phyloP scores from a whole-genome alignment of 2,888 invertebrate genomes.

The Cantharis nigra region DNA sequence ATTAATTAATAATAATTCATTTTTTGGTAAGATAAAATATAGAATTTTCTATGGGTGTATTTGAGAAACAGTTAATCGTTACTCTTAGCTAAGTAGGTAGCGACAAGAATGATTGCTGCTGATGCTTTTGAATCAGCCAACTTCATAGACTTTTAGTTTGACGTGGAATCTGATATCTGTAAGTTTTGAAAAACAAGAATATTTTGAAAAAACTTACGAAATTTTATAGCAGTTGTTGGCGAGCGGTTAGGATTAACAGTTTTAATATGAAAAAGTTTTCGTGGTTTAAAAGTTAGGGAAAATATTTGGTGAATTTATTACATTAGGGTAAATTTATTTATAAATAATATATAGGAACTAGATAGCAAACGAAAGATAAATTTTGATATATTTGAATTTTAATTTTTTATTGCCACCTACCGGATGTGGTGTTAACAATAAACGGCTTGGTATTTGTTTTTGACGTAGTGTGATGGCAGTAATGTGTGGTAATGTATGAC shows the following conservation, averaged over 20 bases:
- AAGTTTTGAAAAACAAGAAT: no score
- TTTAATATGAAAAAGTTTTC: not conserved
- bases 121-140: no score
- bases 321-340: not conserved
- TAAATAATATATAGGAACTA: not conserved
- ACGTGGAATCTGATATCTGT: no score
- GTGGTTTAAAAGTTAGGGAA: not conserved
- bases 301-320: not conserved
- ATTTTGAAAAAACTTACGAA: no score
- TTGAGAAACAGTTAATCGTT: no score
- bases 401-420: not conserved
- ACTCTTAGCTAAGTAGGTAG: no score
- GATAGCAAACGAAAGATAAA: not conserved
- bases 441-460: constrained; percentile 9
- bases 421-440: not conserved
- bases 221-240: not conserved
- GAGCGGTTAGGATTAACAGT: no score
- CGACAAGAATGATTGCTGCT: no score
- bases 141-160: no score
- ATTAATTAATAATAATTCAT: no score
- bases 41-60: no score
- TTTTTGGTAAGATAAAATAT: no score
- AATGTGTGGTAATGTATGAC: constrained; percentile 39
- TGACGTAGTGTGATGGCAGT: constrained; percentile 36
- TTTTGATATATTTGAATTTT: not conserved